Evolutionary conservation across 2,888 invertebrate species (phyloP).

Genomic region (Drosophila meridiana): DNA sequence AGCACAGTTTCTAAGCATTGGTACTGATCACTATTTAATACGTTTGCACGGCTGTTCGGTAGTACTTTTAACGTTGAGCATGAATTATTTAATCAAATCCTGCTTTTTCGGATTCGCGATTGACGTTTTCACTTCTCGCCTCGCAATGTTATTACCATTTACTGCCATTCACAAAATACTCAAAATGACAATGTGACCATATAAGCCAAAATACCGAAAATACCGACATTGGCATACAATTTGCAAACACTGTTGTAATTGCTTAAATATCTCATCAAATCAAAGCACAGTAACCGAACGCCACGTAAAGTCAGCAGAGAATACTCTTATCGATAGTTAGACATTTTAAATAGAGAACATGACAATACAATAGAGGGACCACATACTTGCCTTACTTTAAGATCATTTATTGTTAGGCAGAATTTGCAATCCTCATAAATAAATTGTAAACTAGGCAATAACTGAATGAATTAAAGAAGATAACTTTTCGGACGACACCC

Average conservation of each 20-base stretch:
- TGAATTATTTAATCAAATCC: constrained; percentile 35
- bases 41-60: constrained; percentile 3
- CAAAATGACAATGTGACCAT: constrained; percentile 46
- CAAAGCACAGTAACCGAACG: background rate
- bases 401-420: background rate
- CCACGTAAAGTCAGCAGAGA: background rate
- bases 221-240: background rate
- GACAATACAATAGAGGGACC: background rate
- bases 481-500: too few relatives aligned
- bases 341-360: background rate
- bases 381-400: background rate
- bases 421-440: background rate
- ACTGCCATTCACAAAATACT: constrained; percentile 61
- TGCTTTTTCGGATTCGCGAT: constrained; percentile 43
- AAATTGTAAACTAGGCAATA: background rate
- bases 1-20: constrained; percentile 1
- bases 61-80: background rate
- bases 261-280: constrained; percentile 1
- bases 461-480: background rate
- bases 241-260: constrained; percentile 8
- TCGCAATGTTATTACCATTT: constrained; percentile 63
- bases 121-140: constrained; percentile 64
- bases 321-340: background rate
- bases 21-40: background rate
- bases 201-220: constrained; percentile 27